phyloP scores from a whole-genome alignment of 2,888 invertebrate species.

The Boloria selene region DNA sequence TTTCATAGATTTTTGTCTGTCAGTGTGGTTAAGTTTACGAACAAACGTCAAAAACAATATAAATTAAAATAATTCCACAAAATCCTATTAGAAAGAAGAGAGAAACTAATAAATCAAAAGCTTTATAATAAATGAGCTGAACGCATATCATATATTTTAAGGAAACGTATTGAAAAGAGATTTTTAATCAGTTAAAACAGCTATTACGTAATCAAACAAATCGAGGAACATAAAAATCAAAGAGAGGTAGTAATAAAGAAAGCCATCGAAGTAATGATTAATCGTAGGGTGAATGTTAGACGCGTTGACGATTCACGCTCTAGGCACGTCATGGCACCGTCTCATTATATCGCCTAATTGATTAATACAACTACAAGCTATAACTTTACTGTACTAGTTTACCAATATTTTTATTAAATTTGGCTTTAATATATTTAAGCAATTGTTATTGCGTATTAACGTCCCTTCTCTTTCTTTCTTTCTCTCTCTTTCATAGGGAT shows the following conservation, averaged over 20 bases:
- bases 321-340: slow-evolving; percentile 65
- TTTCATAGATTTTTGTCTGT: too few relatives aligned
- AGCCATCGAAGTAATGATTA: slow-evolving; percentile 65
- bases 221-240: slow-evolving; percentile 39
- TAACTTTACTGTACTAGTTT: neutral
- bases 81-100: too few relatives aligned
- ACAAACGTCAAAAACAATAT: too few relatives aligned
- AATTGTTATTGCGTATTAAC: too few relatives aligned
- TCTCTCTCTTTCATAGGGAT: too few relatives aligned
- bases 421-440: too few relatives aligned
- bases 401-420: neutral
- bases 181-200: slow-evolving; percentile 40
- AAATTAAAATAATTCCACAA: too few relatives aligned
- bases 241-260: slow-evolving; percentile 30
- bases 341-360: slow-evolving; percentile 16
- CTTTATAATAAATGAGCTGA: neutral
- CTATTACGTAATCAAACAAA: slow-evolving; percentile 52
- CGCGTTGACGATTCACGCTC: slow-evolving; percentile 62
- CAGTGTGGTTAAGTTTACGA: too few relatives aligned
- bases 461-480: too few relatives aligned
- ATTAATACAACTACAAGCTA: slow-evolving; percentile 18
- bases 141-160: neutral
- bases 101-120: too few relatives aligned
- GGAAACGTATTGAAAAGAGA: neutral
- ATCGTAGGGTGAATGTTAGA: slow-evolving; percentile 62